phyloP scores from a whole-genome alignment of 2,113 vertebrate genomes.

The Accipiter virgatus region DNA sequence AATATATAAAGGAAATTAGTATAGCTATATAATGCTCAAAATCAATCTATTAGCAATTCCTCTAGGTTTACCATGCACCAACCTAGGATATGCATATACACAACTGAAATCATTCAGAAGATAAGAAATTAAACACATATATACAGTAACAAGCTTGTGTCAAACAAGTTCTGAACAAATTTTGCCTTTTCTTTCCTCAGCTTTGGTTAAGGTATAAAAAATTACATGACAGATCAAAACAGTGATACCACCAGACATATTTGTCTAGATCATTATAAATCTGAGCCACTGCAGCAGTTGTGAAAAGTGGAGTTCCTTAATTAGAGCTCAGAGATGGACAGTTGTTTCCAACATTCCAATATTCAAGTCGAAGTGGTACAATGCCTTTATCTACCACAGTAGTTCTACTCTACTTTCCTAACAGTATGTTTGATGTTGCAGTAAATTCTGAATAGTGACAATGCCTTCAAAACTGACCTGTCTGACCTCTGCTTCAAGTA shows the following conservation, averaged over 20 bases:
- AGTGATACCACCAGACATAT: neutral
- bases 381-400: neutral
- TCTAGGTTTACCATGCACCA: neutral
- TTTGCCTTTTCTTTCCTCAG: neutral
- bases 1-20: neutral
- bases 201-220: neutral
- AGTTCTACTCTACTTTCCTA: neutral
- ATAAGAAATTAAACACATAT: neutral
- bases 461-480: neutral
- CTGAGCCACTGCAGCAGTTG: neutral
- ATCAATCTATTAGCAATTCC: neutral
- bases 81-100: neutral
- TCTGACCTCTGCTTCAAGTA: neutral
- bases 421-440: neutral
- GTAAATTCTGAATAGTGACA: neutral
- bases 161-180: neutral
- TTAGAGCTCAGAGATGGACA: neutral
- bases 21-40: neutral
- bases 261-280: neutral
- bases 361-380: neutral
- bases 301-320: neutral
- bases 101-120: neutral
- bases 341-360: neutral
- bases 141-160: neutral
- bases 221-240: neutral